Evolutionary conservation across 2,113 vertebrate species (phyloP).

Genomic region (Chrysemys picta): DNA sequence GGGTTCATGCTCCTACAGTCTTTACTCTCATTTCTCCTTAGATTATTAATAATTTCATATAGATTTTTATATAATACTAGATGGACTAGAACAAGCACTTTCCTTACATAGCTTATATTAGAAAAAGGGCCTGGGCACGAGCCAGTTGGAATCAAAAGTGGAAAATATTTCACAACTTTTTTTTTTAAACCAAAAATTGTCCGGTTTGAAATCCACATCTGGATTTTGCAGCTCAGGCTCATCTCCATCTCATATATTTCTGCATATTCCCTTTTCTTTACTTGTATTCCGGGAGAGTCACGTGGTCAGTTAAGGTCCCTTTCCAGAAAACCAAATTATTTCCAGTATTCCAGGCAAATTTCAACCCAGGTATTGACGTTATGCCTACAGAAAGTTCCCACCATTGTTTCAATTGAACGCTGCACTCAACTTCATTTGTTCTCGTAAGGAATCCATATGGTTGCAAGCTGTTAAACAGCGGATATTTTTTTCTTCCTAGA

Average conservation of each 20-base stretch:
- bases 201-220: conserved; percentile 62
- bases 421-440: neutral
- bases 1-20: conserved; percentile 14
- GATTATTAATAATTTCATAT: conserved; percentile 49
- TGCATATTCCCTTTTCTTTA: conserved; percentile 16
- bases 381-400: neutral
- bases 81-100: conserved; percentile 63
- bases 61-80: conserved; percentile 54
- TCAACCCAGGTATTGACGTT: neutral
- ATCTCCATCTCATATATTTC: conserved; percentile 16
- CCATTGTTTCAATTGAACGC: neutral
- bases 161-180: conserved; percentile 53
- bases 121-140: conserved; percentile 19
- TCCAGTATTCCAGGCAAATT: neutral
- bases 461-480: neutral
- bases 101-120: conserved; percentile 62
- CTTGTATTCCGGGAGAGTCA: neutral
- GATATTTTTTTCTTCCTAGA: neutral
- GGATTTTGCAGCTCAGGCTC: conserved; percentile 55
- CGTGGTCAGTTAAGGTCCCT: conserved; percentile 2
- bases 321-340: conserved; percentile 1
- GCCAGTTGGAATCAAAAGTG: conserved; percentile 60
- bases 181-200: conserved; percentile 52
- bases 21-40: conserved; percentile 57
- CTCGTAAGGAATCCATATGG: neutral